Conservation (phyloP, 1,140 invertebrate species). For the Drosophila ercepeae region DNA sequence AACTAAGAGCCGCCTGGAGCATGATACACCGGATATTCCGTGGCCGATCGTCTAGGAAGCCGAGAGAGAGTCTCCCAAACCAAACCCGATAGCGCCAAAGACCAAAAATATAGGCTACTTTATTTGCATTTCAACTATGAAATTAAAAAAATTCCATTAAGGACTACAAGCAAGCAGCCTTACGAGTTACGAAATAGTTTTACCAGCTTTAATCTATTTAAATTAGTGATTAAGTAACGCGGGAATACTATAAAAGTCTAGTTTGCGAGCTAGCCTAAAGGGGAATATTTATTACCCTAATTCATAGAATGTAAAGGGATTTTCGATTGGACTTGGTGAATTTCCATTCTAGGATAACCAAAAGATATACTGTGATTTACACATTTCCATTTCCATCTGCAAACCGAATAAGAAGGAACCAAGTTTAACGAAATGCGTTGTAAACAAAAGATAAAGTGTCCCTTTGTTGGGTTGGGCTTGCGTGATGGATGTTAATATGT, state of each 20-base stretch:
- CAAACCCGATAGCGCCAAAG: not conserved
- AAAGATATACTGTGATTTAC: slow-evolving; percentile 26
- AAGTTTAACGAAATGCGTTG: slow-evolving; percentile 40
- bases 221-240: no score
- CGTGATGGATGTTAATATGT: slow-evolving; percentile 28
- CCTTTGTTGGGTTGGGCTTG: slow-evolving; percentile 40
- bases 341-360: no score
- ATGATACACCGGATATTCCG: slow-evolving; percentile 21
- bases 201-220: no score
- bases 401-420: not conserved
- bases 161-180: no score
- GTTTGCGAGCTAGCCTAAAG: no score
- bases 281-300: no score
- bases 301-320: no score
- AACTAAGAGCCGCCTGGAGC: not conserved
- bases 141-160: not conserved
- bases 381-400: slow-evolving; percentile 8
- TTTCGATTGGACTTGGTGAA: no score
- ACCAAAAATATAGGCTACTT: slow-evolving; percentile 34
- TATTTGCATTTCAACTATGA: not conserved
- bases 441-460: slow-evolving; percentile 42
- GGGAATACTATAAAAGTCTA: no score
- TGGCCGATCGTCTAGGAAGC: slow-evolving; percentile 11
- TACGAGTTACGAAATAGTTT: no score
- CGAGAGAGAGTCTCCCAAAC: not conserved